Conservation (phyloP, 2,797 vertebrate genomes). For the Dipus sagitta region DNA sequence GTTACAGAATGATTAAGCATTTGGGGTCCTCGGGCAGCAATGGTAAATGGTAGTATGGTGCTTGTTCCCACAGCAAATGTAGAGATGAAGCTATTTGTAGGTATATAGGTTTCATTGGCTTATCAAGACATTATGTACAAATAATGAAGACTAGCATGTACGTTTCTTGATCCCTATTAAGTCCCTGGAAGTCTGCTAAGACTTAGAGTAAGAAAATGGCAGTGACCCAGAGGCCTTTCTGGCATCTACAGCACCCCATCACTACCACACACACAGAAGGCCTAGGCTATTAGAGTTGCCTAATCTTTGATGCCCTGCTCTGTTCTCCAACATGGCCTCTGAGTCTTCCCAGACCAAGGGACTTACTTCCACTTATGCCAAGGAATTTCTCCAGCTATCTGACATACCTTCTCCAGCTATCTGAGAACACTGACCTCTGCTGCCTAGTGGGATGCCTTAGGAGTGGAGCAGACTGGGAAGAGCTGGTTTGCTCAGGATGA, state of each 20-base stretch:
- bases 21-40: background rate
- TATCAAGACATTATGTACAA: constrained; percentile 16
- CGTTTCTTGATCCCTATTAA: constrained; percentile 9
- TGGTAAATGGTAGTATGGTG: background rate
- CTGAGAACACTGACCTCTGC: background rate
- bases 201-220: background rate
- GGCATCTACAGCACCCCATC: background rate
- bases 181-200: background rate
- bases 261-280: no score
- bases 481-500: background rate
- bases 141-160: background rate
- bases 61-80: background rate
- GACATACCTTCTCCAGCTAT: background rate
- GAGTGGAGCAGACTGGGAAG: background rate
- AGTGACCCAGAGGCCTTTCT: background rate
- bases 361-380: background rate
- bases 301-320: no score
- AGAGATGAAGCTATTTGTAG: background rate
- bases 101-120: background rate
- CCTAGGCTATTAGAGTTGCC: no score
- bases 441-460: background rate
- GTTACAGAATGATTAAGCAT: background rate
- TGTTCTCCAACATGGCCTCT: no score
- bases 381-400: background rate
- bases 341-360: background rate